Conservation (phyloP, 2,888 invertebrate species). For the Papilio protenor region DNA sequence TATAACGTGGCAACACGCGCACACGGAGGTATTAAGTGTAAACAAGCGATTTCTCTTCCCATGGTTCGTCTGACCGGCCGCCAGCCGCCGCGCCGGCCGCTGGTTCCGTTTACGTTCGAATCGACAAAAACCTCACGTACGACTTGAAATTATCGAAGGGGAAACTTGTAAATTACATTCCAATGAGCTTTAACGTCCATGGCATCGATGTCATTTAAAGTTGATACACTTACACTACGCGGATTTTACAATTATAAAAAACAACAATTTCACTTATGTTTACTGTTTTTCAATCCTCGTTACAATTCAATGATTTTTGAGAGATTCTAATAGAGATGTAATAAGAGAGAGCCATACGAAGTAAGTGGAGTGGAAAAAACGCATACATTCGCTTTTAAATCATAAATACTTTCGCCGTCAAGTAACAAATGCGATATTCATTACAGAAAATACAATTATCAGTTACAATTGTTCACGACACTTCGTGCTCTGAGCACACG, state of each 20-base stretch:
- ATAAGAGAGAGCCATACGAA: conserved; percentile 31
- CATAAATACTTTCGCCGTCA: conserved; percentile 75
- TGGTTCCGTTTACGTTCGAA: conserved; percentile 56
- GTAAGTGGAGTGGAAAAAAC: conserved; percentile 72
- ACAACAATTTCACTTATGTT: background rate
- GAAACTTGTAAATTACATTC: conserved; percentile 54
- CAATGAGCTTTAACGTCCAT: conserved; percentile 27
- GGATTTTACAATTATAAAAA: background rate
- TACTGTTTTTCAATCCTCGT: background rate
- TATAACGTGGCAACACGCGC: conserved; percentile 32
- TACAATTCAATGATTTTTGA: conserved; percentile 1
- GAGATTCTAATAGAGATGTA: conserved; percentile 1
- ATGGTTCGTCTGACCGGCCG: conserved; percentile 63
- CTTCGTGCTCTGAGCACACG: conserved; percentile 44
- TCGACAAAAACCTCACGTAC: conserved; percentile 55
- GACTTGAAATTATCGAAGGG: conserved; percentile 54
- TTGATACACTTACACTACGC: background rate
- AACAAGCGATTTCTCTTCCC: conserved; percentile 67
- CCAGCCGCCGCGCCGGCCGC: conserved; percentile 48
- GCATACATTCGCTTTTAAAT: conserved; percentile 70
- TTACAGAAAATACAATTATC: conserved; percentile 55
- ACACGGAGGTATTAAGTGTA: conserved; percentile 14
- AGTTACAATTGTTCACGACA: conserved; percentile 42
- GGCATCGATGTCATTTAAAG: background rate
- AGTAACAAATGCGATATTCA: conserved; percentile 67